Percentiles rank a stretch among this genome's conserved stretches.
Evolutionary conservation across 2,888 invertebrate species (phyloP).

Genomic region (Chalcis sispes): DNA sequence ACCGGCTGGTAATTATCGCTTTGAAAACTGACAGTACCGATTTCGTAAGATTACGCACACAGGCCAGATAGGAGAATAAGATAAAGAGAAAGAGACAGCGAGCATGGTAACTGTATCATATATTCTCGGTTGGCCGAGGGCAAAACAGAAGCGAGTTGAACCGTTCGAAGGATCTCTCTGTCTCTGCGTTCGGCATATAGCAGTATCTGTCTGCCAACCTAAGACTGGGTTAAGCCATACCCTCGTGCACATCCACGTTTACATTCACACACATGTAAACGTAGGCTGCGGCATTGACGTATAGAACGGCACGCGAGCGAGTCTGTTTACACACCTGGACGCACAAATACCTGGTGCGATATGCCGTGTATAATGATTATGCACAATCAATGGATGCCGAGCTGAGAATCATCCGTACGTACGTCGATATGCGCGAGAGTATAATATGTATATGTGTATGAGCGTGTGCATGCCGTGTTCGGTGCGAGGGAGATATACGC

Average conservation of each 20-base stretch:
- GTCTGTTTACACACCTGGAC: conserved; percentile 42
- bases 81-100: neutral
- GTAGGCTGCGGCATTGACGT: neutral
- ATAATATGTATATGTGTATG: neutral
- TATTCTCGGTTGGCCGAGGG: no score
- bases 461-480: neutral
- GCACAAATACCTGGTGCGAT: conserved; percentile 39
- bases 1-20: no score
- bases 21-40: neutral
- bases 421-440: neutral
- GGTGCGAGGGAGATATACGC: neutral
- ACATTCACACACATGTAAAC: no score
- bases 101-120: no score
- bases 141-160: neutral
- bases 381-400: conserved; percentile 36
- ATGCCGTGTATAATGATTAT: conserved; percentile 45
- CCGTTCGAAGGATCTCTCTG: conserved; percentile 1
- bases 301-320: conserved; percentile 4
- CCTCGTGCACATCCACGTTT: no score
- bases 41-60: neutral
- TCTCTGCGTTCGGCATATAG: no score
- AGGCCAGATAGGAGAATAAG: neutral
- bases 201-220: neutral
- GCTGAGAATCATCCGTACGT: neutral
- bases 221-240: conserved; percentile 10